Evolutionary conservation across 2,888 invertebrate species (phyloP).

Genomic region (Girardia tigrina): DNA sequence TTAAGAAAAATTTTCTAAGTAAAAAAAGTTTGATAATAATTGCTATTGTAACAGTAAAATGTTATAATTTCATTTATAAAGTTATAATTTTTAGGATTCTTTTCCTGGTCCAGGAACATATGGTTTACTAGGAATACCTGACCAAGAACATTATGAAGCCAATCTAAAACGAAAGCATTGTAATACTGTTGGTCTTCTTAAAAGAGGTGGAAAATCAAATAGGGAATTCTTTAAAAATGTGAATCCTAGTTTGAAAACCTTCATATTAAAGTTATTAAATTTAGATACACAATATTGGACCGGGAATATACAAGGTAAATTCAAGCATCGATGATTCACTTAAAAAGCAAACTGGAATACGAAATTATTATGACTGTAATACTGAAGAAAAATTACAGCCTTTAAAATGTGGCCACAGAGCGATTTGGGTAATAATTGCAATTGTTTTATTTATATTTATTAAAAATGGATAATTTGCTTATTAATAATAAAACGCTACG

Average conservation of each 20-base stretch:
- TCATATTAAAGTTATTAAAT: background rate
- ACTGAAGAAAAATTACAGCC: background rate
- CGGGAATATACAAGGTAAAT: background rate
- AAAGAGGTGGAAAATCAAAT: background rate
- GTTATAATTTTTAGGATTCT: conserved; percentile 21
- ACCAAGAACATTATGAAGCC: background rate
- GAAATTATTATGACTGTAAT: conserved; percentile 17
- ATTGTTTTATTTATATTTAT: no score
- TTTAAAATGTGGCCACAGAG: background rate
- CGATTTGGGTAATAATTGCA: no score
- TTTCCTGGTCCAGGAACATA: conserved; percentile 27
- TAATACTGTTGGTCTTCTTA: conserved; percentile 14
- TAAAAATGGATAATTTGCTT: no score
- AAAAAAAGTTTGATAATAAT: no score
- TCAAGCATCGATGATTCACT: background rate
- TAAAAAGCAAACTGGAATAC: background rate
- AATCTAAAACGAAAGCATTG: background rate
- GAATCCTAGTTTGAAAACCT: background rate
- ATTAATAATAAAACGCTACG: no score
- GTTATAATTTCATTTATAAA: no score
- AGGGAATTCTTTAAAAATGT: conserved; percentile 2
- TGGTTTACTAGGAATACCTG: conserved; percentile 1
- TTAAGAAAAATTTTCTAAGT: no score
- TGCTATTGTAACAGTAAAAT: no score
- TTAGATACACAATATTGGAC: background rate